Evolutionary conservation across 2,113 vertebrate species (phyloP), one percentile per base, ranked within the genome.

Genomic region (Scophthalmus maximus): DNA sequence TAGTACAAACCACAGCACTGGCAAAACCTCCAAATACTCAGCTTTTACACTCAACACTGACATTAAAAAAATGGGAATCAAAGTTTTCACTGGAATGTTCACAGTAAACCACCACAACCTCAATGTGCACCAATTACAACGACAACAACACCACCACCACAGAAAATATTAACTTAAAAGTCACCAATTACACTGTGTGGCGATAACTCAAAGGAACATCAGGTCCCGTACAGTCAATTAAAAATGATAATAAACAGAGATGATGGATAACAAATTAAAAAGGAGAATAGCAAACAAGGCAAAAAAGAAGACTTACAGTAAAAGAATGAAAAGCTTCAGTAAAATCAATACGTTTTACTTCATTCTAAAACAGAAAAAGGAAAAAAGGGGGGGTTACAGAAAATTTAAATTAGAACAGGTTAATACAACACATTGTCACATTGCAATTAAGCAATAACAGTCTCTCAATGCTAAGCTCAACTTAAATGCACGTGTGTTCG

Each of bases 331-430:
- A 94, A 93, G 94, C 93, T 88, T 94, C 94, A 90, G 87, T 92
- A 94, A 94, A 94, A 94, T 94, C 93, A 93, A 94, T 94, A 92
- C 94, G 94, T 91, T 94, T 94, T 90, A 94, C 94, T 93, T 94
- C 94, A 86, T 93, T 94, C 94, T 94, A 93, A 92, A 93, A 94
- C 78, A 87, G 87, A 89, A 92, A 87, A 87, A 75, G 83, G 77
- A 83, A 90, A 87, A 88, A 81, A 70, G 56, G 66, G 87, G 73
- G 85, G 81, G 86, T 91, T 90, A 91, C 87, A 87, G 79, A 85
- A 91, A 90, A 91, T 84, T 83, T 51, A 89, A 90, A 90, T 83
- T 64, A 90, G 87, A 89, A 87, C 88, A 93, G 59, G 86, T 89
- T 91, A 92, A 90, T 87, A 88, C 66, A 91, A 83, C 60, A 88